Evolutionary conservation across 53 echinoderm and acorn worm genomes (phyloP), one percentile per base, ranked within the genome.

Genomic region (Arbacia lixula): DNA sequence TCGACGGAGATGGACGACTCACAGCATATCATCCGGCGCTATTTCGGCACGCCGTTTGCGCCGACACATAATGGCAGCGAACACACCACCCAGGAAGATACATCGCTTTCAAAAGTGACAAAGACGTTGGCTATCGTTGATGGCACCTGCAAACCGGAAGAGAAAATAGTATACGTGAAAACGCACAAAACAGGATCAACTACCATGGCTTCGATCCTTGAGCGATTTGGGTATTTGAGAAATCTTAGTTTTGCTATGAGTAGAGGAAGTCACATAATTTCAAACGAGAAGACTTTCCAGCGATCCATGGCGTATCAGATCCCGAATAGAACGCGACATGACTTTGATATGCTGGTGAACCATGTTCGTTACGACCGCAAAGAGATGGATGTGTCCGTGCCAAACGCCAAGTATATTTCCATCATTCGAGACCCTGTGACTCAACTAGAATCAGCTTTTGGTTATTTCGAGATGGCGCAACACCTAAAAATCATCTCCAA

Each of bases 131-230:
- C n/a, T n/a, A n/a, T n/a, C n/a, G n/a, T n/a, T n/a, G n/a, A n/a
- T n/a, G 22, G 14, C 21, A 21, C 2, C n/a, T 81, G 82, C 36
- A 28, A 62, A 12, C 50, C 82, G 1, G 50, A n/a, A 4, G 50
- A 81, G 6, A 42, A 28, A 41, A 42, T 88, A 17, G 86, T 94
- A 14, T 91, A 74, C 24, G 42, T 91, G 27, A 91, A 94, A 66
- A 94, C 88, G 3, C 94, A 94, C 46, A 94, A 91, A 39, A 91
- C 94, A 6, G 94, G 81, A 27, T 88, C 91, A 37, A 83, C 91
- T 1, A 93, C 91, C 41, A 37, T 91, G 36, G 87, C 91, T 5
- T 85, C 91, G 2, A 94, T 91, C 24, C 66, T 94, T 1, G 86
- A 91, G 41, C 76, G 94, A 26, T 94, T 82, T 61, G 94, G 94